A percentile compares a stretch with the other conserved stretches of the same genome.
Evolutionary conservation across 2,888 invertebrate species (phyloP).

Genomic region (Platynereis dumerilii): DNA sequence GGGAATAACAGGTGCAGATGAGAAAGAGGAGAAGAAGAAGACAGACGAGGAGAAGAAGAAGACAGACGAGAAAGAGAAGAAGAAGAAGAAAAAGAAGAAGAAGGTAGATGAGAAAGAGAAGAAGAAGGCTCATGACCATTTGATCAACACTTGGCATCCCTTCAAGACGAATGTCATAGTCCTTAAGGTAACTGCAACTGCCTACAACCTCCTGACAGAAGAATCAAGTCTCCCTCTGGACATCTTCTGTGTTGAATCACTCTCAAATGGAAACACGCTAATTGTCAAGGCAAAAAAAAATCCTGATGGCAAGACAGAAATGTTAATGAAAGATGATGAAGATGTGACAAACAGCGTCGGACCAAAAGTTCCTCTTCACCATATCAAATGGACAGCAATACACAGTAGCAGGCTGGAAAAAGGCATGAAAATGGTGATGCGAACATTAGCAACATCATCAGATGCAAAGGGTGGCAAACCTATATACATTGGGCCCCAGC

Average conservation of each 20-base stretch:
- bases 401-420: too few relatives aligned
- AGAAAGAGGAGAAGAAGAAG: too few relatives aligned
- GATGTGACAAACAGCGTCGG: not conserved
- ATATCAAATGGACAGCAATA: not conserved
- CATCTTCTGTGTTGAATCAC: not conserved
- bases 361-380: not conserved
- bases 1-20: conserved; percentile 7
- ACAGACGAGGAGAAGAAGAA: too few relatives aligned
- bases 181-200: conserved; percentile 19
- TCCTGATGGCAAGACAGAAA: not conserved
- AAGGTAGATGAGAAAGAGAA: not conserved
- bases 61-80: too few relatives aligned
- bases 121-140: not conserved
- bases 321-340: not conserved
- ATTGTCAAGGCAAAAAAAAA: not conserved
- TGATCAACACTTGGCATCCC: conserved; percentile 20
- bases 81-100: too few relatives aligned
- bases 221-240: conserved; percentile 6
- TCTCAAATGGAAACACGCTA: not conserved
- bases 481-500: too few relatives aligned
- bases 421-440: too few relatives aligned
- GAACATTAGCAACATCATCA: too few relatives aligned
- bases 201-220: conserved; percentile 21
- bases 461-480: too few relatives aligned
- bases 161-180: conserved; percentile 15